These are phyloP conservation scores for Phorcus lineatus DNA, from an alignment of 2,888 invertebrate species.

Conservation along the genomic window DNA sequence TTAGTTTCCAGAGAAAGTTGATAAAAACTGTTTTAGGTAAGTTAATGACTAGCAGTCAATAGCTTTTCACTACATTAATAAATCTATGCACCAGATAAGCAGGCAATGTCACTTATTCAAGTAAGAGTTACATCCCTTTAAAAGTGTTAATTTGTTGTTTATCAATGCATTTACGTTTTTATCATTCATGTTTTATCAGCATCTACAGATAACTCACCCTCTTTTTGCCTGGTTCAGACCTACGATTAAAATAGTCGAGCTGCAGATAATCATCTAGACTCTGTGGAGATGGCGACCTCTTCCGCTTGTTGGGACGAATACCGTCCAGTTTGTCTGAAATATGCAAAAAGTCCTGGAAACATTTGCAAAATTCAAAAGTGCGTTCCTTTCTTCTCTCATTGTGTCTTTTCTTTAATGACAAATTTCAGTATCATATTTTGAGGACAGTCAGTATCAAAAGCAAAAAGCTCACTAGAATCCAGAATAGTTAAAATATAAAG, in stretches of 20 bases:
- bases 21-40: neutral
- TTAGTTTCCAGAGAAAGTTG: no score
- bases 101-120: neutral
- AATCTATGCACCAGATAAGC: neutral
- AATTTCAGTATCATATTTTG: no score
- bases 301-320: conserved; percentile 77
- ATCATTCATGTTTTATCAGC: no score
- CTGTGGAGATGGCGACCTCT: conserved; percentile 81
- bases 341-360: conserved; percentile 23
- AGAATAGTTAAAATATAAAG: no score
- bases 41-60: neutral
- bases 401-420: neutral
- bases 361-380: no score
- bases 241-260: conserved; percentile 78
- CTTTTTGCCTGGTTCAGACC: conserved; percentile 84
- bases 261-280: conserved; percentile 96
- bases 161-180: no score
- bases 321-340: conserved; percentile 94
- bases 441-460: no score
- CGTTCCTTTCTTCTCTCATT: no score
- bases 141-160: no score
- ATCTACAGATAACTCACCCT: conserved; percentile 84
- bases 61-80: no score
- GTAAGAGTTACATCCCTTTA: conserved; percentile 3
- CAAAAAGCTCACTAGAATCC: no score